Base-by-base conservation (phyloP, 2,888 invertebrate genomes). In the Meteorus colon region DNA sequence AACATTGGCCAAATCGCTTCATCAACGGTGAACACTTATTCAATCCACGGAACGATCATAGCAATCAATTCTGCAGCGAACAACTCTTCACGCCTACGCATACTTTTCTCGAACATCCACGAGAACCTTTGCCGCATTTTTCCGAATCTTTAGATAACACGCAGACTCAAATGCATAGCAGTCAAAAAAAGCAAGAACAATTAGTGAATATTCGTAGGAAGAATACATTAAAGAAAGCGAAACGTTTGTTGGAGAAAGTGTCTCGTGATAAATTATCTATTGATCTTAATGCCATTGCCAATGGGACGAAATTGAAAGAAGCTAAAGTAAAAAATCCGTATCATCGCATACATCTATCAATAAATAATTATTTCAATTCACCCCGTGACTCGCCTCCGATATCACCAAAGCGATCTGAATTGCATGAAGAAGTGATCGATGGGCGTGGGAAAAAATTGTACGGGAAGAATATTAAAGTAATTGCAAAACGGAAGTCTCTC, bases 1-100 rank as follows among this genome's bases (percentile, higher is more conserved):
- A 80, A 73, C 51, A 75, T 24, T 77, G 79, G 81, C 72, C 77
- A 0, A 68, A 66, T 19, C 1, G n/a, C n/a, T 55, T 55, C 5
- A 55, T 55, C 6, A 55, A 55, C 19, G 6, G 24, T 55, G 55
- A 6, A 55, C 4, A 19, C 4, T 24, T 55, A 19, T 19, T 55
- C 6, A 1, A 55, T 55, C 1, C 55, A 19, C 19, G 5, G 8
- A 55, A 55, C 24, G 6, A 24, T 19, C 55, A n/a, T 8, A 19
- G 1, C 19, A 55, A 19, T 10, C 5, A n/a, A 8, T 8, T 55
- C 1, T n/a, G 2, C 19, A 24, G n/a, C 19, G n/a, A 55, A 55
- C 19, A 6, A 55, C 12, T 41, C 34, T 34, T 34, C 5, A 34
- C 34, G 34, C 8, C 8, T 4, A 34, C 4, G 4, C 4, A 34